Base-by-base conservation (phyloP, 2,113 vertebrate species). In the Oryzias celebensis region DNA sequence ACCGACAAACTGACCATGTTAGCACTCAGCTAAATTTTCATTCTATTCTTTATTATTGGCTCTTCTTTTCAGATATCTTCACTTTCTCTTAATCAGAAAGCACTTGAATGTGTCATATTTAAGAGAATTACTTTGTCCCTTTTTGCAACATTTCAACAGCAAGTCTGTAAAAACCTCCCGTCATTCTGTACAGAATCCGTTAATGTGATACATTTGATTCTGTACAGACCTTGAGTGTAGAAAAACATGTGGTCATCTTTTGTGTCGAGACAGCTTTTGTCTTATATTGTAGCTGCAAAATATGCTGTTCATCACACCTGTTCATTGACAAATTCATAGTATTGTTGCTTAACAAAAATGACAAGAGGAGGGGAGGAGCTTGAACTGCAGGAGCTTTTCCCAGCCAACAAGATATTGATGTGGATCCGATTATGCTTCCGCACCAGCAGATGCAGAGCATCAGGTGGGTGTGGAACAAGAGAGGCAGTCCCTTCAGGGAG, bases 391-490 rank as follows among this genome's bases (percentile, higher is more conserved):
- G 46, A 68, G 50, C 53, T n/a, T 47, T 22, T 68, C 59, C 24
- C 26, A 26, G 20, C 44, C 52, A 77, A 84, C 71, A 71, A 73
- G 76, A 41, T 75, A 68, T 64, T 51, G 57, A 47, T 48, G 64
- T 45, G 57, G 76, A 49, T 41, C 53, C 64, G 42, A 49, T 58
- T 60, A 23, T 52, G 55, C 48, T 5, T 65, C 48, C 52, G 16
- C 28, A 51, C 24, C 47, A 51, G 61, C 58, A 66, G 71, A 75
- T 62, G 46, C 51, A 14, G 68, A 84, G 68, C 69, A 58, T 83
- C 77, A 78, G 80, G 80, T 86, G 87, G 86, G 89, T 62, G 90
- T 87, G 72, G 73, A 80, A 79, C 60, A 86, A 83, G 81, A 78
- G 87, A 81, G 83, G 79, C 73, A n/a, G 62, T 83, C 67, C 63